These are phyloP conservation scores for Xiphophorus hellerii DNA, from an alignment of 2,113 vertebrate genomes.

Conservation along the genomic window DNA sequence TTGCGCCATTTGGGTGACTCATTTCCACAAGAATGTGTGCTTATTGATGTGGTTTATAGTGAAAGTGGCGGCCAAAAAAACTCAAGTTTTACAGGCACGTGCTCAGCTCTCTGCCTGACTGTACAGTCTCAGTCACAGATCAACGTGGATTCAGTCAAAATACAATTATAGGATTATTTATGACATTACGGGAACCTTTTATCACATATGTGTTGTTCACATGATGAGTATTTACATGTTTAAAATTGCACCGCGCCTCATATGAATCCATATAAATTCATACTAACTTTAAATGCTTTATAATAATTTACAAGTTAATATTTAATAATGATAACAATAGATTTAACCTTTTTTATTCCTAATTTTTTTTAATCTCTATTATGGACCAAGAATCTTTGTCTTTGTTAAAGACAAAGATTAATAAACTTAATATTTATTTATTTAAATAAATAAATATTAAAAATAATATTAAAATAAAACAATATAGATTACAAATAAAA, in stretches of 20 bases:
- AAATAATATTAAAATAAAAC: too few relatives aligned
- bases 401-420: too few relatives aligned
- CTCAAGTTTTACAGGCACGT: slow-evolving; percentile 24
- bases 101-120: background rate
- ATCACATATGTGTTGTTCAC: background rate
- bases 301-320: background rate
- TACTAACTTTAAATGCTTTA: background rate
- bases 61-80: slow-evolving; percentile 56
- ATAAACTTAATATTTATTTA: too few relatives aligned
- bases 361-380: too few relatives aligned
- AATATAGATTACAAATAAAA: too few relatives aligned
- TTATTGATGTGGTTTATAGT: slow-evolving; percentile 66
- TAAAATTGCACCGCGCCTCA: background rate
- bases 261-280: background rate
- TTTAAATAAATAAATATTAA: too few relatives aligned
- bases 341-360: too few relatives aligned
- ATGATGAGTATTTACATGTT: background rate
- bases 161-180: background rate
- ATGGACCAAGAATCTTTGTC: too few relatives aligned
- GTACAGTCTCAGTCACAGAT: background rate
- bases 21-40: slow-evolving; percentile 64
- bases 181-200: background rate
- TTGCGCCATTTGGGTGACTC: slow-evolving; percentile 61
- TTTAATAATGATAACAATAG: too few relatives aligned
- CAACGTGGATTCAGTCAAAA: background rate